Base-by-base conservation (phyloP, 2,797 vertebrate species). In the Artibeus lituratus region DNA sequence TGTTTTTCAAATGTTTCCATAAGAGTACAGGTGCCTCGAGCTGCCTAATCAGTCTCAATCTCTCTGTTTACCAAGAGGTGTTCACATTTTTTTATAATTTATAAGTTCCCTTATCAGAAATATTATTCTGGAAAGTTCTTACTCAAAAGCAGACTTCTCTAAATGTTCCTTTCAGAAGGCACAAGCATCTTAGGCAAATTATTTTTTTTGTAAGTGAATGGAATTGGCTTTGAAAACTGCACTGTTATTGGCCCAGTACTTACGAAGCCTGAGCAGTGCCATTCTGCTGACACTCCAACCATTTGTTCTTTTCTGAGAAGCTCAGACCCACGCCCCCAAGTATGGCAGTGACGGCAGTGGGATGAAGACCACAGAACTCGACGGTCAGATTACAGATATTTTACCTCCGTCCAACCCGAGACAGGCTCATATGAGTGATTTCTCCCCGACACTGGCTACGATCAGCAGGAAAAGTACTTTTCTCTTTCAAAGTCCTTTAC, bases 381-480 rank as follows among this genome's bases (percentile, higher is more conserved):
- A 62, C 4, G 22, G 1, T 37, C n/a, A 90, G 37, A 19, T 73
- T 26, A 77, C 14, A 72, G 65, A 22, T 26, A 49, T 84, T 59
- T 87, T 32, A 73, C 29, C 35, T 93, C 16, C 53, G 47, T 65
- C 37, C 26, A 59, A 59, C 44, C 42, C 15, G 32, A 94, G 59
- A 53, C 72, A 78, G 26, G 70, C 32, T 49, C 39, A 1, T 10
- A 4, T 9, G 47, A 55, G 18, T 3, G 7, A 51, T 29, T 74
- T 81, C 77, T 69, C 49, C 21, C 35, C 44, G 21, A 82, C 42
- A 22, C 6, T 16, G 35, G 47, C 42, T 80, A 21, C 51, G 53
- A 37, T 42, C 78, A 81, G 32, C 72, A 96, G 92, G 76, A 96
- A 94, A 83, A 90, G 37, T 6, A 29, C 47, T 95, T 97, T 97